Percentiles rank a stretch among this genome's conserved stretches.
Conservation (phyloP, 2,113 vertebrate species). For the Guaruba guarouba region DNA sequence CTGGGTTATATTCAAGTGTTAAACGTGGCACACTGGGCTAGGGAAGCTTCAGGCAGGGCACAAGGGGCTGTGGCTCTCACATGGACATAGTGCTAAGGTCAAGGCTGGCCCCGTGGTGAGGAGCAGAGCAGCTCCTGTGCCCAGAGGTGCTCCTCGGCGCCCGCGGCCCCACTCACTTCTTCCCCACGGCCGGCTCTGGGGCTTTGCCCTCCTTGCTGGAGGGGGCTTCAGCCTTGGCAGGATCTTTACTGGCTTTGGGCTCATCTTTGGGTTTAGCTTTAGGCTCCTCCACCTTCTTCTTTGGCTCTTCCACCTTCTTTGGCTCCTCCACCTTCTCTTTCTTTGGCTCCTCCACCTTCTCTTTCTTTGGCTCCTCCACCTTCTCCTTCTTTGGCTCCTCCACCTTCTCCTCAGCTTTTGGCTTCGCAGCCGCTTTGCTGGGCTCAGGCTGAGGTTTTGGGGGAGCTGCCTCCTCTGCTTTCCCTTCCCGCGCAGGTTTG, state of each 20-base stretch:
- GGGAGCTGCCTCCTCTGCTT: not conserved
- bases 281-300: not conserved
- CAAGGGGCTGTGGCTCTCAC: conserved; percentile 4
- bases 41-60: conserved; percentile 74
- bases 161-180: conserved; percentile 26
- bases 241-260: conserved; percentile 55
- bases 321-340: not conserved
- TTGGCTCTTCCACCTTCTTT: not conserved
- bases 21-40: conserved; percentile 78
- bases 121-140: not conserved
- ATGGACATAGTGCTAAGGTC: conserved; percentile 60
- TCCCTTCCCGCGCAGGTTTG: conserved; percentile 37
- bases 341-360: not conserved
- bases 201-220: conserved; percentile 48
- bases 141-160: not conserved
- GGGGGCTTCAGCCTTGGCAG: conserved; percentile 24
- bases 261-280: conserved; percentile 70
- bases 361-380: not conserved
- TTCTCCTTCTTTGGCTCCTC: not conserved
- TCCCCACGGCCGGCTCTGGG: conserved; percentile 56
- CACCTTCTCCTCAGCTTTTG: conserved; percentile 43
- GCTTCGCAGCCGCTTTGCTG: conserved; percentile 37
- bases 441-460: conserved; percentile 23
- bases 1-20: conserved; percentile 79
- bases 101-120: not conserved